phyloP scores from a whole-genome alignment of 2,113 vertebrate genomes.

The Irena cyanogastra region DNA sequence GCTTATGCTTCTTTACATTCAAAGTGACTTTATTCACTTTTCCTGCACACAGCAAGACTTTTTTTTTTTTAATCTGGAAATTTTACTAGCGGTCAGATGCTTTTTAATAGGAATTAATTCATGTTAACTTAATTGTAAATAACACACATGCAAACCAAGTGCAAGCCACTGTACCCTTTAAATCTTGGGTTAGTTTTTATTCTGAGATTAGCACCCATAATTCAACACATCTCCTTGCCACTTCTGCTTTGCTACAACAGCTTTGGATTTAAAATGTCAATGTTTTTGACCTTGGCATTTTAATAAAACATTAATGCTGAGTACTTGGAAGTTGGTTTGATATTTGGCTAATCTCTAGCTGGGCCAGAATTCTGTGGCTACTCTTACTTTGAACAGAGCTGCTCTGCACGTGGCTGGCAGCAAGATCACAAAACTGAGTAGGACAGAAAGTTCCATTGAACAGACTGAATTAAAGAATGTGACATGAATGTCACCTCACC shows the following conservation, averaged over 20 bases:
- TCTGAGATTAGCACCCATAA: background rate
- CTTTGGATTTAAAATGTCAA: background rate
- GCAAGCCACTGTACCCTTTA: background rate
- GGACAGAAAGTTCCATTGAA: background rate
- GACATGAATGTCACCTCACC: background rate
- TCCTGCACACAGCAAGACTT: background rate
- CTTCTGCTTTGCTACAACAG: background rate
- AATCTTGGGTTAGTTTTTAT: background rate
- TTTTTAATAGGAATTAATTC: background rate
- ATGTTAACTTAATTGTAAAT: background rate
- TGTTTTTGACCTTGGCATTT: background rate
- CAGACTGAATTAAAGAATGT: background rate
- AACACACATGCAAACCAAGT: background rate
- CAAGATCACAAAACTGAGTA: background rate
- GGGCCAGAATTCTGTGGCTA: background rate
- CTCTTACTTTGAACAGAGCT: background rate
- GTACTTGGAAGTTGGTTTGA: background rate
- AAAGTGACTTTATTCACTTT: background rate
- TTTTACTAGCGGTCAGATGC: background rate
- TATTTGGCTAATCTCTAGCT: background rate
- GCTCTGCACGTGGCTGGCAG: background rate
- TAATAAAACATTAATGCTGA: background rate
- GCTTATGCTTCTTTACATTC: background rate
- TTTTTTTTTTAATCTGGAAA: background rate
- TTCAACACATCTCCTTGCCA: background rate